Percentiles rank a stretch among this genome's conserved stretches.
Conservation (phyloP, 2,113 vertebrate species). For the Hystrix cristata region DNA sequence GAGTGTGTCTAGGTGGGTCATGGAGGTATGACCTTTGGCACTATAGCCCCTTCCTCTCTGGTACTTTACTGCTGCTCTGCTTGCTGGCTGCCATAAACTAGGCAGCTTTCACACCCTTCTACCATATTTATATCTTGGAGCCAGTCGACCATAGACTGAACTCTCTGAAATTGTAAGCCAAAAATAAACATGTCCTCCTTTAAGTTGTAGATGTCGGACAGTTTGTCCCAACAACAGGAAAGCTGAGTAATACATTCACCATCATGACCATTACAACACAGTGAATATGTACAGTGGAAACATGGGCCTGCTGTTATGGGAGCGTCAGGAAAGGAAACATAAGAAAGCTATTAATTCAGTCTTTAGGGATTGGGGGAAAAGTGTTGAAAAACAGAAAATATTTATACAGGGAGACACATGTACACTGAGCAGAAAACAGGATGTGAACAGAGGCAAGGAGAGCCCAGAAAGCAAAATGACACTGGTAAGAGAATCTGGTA, state of each 20-base stretch:
- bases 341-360: neutral
- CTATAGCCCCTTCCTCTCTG: neutral
- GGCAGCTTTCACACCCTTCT: neutral
- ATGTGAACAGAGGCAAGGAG: rapidly evolving
- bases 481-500: too few species aligned
- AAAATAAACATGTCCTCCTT: neutral
- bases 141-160: neutral
- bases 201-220: neutral
- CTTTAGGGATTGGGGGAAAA: neutral
- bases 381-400: neutral
- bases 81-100: neutral
- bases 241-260: neutral
- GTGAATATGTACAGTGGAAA: neutral
- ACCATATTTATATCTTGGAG: neutral
- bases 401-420: neutral
- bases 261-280: neutral
- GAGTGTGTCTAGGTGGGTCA: neutral
- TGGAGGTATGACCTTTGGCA: neutral
- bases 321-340: neutral
- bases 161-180: neutral
- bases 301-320: neutral
- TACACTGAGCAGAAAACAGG: neutral
- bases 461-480: neutral
- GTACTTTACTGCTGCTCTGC: neutral
- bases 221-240: neutral